phyloP scores from a whole-genome alignment of 2,113 vertebrate genomes.

The Mus pahari region DNA sequence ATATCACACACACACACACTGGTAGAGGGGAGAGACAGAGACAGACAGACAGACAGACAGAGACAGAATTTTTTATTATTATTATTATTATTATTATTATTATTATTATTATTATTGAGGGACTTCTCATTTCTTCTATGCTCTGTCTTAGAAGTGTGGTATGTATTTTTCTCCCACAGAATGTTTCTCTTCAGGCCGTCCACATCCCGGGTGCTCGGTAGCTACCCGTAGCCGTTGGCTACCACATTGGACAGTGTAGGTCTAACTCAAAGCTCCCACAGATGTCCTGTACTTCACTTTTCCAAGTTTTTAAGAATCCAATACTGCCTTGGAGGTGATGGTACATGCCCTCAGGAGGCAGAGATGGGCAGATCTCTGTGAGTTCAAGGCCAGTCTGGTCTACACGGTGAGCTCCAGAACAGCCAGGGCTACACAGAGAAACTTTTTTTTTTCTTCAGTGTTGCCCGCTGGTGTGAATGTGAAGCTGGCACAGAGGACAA shows the following conservation, averaged over 20 bases:
- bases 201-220: not conserved
- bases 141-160: not conserved
- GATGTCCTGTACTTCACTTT: not conserved
- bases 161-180: not conserved
- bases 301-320: not conserved
- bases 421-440: not conserved
- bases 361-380: not conserved
- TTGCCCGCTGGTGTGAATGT: not conserved
- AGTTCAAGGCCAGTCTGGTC: not conserved
- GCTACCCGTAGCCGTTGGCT: too few relatives aligned
- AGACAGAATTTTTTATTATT: not conserved
- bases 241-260: not conserved
- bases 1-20: not conserved
- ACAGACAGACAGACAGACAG: not conserved
- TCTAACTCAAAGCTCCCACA: not conserved
- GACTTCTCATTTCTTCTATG: not conserved
- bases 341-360: not conserved
- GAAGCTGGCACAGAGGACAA: not conserved
- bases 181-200: not conserved
- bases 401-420: not conserved
- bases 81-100: too few relatives aligned
- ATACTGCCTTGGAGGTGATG: not conserved
- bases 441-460: not conserved
- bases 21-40: not conserved
- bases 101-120: not conserved